Evolutionary conservation across 2,888 invertebrate species (phyloP), one percentile per base, ranked within the genome.

Genomic region (Osmoderma eremita): DNA sequence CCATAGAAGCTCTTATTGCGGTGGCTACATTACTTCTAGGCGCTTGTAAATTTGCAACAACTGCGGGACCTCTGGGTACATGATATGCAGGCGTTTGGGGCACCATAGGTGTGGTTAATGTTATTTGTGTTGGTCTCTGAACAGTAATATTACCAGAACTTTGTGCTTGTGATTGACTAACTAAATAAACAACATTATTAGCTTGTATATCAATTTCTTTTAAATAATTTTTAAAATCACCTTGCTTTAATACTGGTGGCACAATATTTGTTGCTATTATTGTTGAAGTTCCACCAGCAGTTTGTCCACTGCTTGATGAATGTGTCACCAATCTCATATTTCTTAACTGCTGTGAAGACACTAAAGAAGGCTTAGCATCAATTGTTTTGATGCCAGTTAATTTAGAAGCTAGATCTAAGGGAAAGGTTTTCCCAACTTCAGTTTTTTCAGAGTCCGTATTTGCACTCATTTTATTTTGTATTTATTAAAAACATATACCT

Each of bases 31-130:
- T 86, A 38, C 86, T 84, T 64, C 91, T 86, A 0, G 91, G 88
- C 5, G 90, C 88, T 10, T 91, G 88, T 17, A 92, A 86, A 70
- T 90, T 91, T 0, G 91, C 91, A 1, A 91, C 91, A 10, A 91
- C 91, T 0, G 91, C 91, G 13, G 91, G 87, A 1, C 91, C 91
- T 67, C 87, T 75, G 5, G 83, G 83, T 4, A 83, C 82, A 74
- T 83, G 83, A 71, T 81, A 82, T 13, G 81, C 78, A 20, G 78
- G 69, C 42, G 72, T 78, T 67, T 77, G 78, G 8, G 78, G 76
- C n/a, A 80, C 76, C 6, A 79, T 76, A 17, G 81, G 79, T 22
- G 80, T 76, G 30, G 81, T 77, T 49, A 83, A 75, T 1, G 83
- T 81, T 49, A 83, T 81, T 72, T 82, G 82, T 18, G 80, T 73